phyloP scores from a whole-genome alignment of 2,888 invertebrate genomes.

The Mongoloraphidia duomilia region DNA sequence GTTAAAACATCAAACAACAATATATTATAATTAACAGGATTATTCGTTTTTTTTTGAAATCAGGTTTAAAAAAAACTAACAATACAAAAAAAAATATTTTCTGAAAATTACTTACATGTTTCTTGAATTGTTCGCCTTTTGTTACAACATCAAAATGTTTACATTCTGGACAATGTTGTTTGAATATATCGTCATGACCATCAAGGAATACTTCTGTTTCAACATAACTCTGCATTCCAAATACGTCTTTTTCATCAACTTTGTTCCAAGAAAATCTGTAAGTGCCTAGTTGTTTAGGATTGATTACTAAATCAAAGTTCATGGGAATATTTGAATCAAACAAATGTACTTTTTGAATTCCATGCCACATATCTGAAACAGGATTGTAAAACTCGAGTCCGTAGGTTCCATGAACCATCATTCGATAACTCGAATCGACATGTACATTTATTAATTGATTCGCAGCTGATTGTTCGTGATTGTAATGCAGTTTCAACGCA shows the following conservation, averaged over 20 bases:
- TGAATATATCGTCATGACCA: no score
- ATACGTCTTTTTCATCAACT: slow-evolving; percentile 16
- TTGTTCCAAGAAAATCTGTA: slow-evolving; percentile 22
- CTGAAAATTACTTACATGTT: slow-evolving; percentile 16
- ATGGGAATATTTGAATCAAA: slow-evolving; percentile 23
- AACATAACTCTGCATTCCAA: slow-evolving; percentile 22
- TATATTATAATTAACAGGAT: no score
- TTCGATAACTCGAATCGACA: slow-evolving; percentile 18
- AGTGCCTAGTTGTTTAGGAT: slow-evolving; percentile 19
- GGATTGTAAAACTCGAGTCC: slow-evolving; percentile 31
- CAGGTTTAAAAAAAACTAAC: no score
- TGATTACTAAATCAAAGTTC: slow-evolving; percentile 19
- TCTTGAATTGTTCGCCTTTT: slow-evolving; percentile 18
- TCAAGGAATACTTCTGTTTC: slow-evolving; percentile 13
- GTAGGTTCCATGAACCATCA: slow-evolving; percentile 24
- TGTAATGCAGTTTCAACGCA: not conserved
- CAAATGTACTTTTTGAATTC: slow-evolving; percentile 22
- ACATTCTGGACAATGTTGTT: slow-evolving; percentile 21
- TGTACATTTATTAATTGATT: slow-evolving; percentile 17
- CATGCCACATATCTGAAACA: slow-evolving; percentile 29
- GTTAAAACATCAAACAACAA: no score
- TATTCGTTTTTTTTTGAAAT: no score
- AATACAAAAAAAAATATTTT: no score
- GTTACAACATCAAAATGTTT: slow-evolving; percentile 21
- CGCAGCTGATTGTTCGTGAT: not conserved